These are phyloP conservation scores for Sinocyclocheilus grahami DNA, from an alignment of 2,113 vertebrate species.

Conservation along the genomic window DNA sequence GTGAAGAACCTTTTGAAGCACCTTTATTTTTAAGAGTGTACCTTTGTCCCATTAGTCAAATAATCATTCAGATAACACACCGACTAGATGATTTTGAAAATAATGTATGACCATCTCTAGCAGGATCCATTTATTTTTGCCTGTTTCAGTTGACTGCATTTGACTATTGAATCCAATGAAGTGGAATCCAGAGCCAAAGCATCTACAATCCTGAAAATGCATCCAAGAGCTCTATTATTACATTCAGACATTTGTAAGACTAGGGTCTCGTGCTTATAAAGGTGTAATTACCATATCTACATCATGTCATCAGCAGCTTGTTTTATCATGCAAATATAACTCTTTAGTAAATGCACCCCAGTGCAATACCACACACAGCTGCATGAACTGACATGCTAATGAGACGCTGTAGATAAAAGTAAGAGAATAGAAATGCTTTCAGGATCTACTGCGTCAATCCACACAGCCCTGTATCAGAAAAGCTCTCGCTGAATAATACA, in stretches of 20 bases:
- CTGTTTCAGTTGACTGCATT: background rate
- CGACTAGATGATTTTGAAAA: background rate
- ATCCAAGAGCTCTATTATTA: constrained; percentile 31
- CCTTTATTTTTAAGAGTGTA: no score
- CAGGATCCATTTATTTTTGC: background rate
- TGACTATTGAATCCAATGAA: background rate
- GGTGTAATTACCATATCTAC: constrained; percentile 55
- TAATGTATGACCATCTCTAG: background rate
- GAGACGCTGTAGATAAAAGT: constrained; percentile 46
- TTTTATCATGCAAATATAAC: constrained; percentile 54
- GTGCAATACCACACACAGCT: constrained; percentile 51
- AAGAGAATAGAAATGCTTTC: constrained; percentile 40
- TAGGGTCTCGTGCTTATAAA: constrained; percentile 47
- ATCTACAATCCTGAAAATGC: constrained; percentile 7
- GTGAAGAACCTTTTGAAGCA: no score
- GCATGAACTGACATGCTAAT: constrained; percentile 54
- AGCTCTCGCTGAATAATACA: constrained; percentile 40
- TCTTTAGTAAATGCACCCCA: constrained; percentile 47
- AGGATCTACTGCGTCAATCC: constrained; percentile 42
- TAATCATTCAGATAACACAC: background rate
- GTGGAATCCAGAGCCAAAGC: constrained; percentile 6
- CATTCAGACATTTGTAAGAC: constrained; percentile 31
- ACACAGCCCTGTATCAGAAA: constrained; percentile 18
- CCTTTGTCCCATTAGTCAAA: background rate
- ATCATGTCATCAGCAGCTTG: constrained; percentile 34